Evolutionary conservation across 30 jellyfish, hydroid and myxozoan genomes (phyloP), one percentile per base, ranked within the genome.

Genomic region (Nemopilema nomurai): DNA sequence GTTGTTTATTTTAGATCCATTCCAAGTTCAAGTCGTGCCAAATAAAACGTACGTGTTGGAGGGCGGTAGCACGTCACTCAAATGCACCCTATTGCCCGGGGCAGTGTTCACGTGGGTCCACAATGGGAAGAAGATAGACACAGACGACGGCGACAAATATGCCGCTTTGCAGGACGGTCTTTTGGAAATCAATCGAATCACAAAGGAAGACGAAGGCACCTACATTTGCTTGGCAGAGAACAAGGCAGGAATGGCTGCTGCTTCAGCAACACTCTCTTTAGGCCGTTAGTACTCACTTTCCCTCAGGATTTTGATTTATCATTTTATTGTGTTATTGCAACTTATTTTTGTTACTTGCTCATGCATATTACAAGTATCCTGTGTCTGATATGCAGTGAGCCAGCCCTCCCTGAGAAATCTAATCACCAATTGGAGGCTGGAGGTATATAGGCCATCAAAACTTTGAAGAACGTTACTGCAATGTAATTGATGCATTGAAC

Each of bases 61-160:
- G n/a, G 85, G 87, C 16, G 85, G 85, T 29, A 65, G 84, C 22
- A 65, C 77, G 0, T 86, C 67, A n/a, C 67, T 90, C 71, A 62
- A 79, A 82, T 90, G 97, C 76, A 28, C 53, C 50, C 89, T 86
- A 13, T 64, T 74, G 77, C 92, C 91, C 32, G 95, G 89, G 0
- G 97, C 96, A 33, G 77, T 71, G 18, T 90, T 51, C 81, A 84
- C 96, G 13, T 90, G 97, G 97, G 84, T 90, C 26, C 91, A 90
- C 49, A 86, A 90, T 78, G 97, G 97, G 49, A 64, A 29, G 74
- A 63, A 76, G 29, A 49, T 90, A 7, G 79, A 91, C 28, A 1
- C 69, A 69, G 32, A 62, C 41, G 62, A 51, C 27, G 22, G 79
- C 17, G 50, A 75, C 17, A 79, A 83, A 62, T 84, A 84, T 29